Evolutionary conservation across 2,888 invertebrate genomes (phyloP).

Genomic region (Isotomurus palustris): DNA sequence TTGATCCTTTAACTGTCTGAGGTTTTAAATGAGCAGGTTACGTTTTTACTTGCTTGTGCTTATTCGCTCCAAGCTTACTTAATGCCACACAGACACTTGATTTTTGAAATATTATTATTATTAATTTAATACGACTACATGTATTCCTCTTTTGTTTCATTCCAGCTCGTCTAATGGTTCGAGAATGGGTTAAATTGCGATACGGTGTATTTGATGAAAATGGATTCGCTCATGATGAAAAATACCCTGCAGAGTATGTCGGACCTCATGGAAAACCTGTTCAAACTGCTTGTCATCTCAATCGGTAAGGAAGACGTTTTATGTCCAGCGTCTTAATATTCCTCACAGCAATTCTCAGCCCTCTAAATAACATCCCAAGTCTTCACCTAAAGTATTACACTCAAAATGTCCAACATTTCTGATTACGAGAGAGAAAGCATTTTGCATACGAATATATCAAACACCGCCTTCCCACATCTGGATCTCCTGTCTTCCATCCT

Average conservation of each 20-base stretch:
- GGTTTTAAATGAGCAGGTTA: constrained; percentile 5
- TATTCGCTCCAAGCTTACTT: constrained; percentile 5
- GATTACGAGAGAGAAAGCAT: no score
- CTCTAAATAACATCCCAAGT: no score
- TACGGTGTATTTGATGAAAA: constrained; percentile 54
- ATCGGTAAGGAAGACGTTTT: constrained; percentile 41
- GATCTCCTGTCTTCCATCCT: no score
- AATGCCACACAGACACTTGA: neutral
- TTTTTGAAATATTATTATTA: constrained; percentile 3
- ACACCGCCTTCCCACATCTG: no score
- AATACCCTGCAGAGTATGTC: constrained; percentile 47
- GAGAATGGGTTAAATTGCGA: constrained; percentile 51
- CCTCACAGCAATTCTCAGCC: no score
- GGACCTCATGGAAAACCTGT: constrained; percentile 41
- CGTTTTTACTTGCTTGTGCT: neutral
- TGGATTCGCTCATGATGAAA: constrained; percentile 48
- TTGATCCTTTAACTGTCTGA: neutral
- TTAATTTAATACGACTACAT: neutral
- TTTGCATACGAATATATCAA: no score
- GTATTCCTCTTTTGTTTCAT: constrained; percentile 19
- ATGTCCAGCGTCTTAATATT: no score
- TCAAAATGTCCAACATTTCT: no score
- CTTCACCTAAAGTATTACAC: no score
- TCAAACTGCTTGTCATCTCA: constrained; percentile 44
- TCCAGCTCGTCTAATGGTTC: constrained; percentile 44